Conservation (phyloP, 2,888 invertebrate species). For the Coremacera marginata region DNA sequence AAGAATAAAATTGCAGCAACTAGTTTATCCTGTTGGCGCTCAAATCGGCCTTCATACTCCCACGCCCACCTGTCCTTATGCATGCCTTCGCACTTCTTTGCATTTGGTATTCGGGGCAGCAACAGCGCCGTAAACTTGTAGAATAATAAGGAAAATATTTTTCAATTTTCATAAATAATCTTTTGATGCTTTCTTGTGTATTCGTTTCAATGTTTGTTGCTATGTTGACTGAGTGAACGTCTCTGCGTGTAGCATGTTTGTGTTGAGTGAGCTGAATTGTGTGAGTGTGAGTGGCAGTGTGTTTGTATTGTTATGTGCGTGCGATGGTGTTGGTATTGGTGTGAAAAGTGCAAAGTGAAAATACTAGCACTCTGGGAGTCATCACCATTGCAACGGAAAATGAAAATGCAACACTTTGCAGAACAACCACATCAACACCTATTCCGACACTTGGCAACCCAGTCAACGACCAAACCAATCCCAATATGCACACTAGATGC, state of each 20-base stretch:
- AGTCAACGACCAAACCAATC: background rate
- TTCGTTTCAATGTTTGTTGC: constrained; percentile 16
- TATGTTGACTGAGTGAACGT: background rate
- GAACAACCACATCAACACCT: background rate
- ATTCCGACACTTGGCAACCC: no score
- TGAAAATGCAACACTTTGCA: constrained; percentile 4
- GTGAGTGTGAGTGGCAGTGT: background rate
- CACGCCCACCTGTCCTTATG: background rate
- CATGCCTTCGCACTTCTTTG: background rate
- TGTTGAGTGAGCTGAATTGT: background rate
- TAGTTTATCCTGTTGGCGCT: background rate
- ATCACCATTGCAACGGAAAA: constrained; percentile 26
- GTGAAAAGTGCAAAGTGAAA: constrained; percentile 37
- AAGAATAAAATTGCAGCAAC: background rate
- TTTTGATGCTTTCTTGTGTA: constrained; percentile 52
- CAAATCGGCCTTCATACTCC: background rate
- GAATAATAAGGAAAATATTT: constrained; percentile 54
- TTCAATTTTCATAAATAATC: constrained; percentile 62
- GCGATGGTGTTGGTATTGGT: background rate
- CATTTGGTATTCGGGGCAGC: constrained; percentile 38
- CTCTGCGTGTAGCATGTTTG: background rate
- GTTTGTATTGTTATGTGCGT: background rate
- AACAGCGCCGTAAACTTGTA: constrained; percentile 41
- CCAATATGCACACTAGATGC: background rate
- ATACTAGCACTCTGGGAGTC: constrained; percentile 43